Conservation (phyloP, 2,888 invertebrate species). For the Macrophya annulata region DNA sequence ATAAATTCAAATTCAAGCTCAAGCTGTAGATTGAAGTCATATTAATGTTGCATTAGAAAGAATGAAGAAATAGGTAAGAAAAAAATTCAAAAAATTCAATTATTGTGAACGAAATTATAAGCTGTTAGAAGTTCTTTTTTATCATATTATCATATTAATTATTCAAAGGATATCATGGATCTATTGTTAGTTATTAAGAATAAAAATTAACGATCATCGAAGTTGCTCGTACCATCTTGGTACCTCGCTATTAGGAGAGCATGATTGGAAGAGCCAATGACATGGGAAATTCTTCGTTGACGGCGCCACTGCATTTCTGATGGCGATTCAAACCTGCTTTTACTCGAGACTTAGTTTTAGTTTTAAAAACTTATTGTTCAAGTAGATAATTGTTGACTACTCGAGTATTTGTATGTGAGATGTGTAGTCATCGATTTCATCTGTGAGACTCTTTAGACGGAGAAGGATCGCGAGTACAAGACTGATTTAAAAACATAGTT, state of each 20-base stretch:
- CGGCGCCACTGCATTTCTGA: conserved; percentile 77
- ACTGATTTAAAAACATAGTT: conserved; percentile 13
- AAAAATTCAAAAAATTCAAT: background rate
- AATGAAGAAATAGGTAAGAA: background rate
- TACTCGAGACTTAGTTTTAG: conserved; percentile 6
- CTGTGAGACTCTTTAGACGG: background rate
- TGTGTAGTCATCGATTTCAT: background rate
- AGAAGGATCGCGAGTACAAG: background rate
- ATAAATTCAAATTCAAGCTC: conserved; percentile 26
- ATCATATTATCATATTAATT: background rate
- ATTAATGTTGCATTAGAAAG: background rate
- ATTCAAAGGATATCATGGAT: background rate
- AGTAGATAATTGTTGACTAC: conserved; percentile 2
- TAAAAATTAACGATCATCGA: conserved; percentile 12
- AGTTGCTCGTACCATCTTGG: conserved; percentile 76
- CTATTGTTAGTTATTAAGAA: conserved; percentile 24
- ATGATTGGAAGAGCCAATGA: conserved; percentile 77
- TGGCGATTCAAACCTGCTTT: conserved; percentile 9
- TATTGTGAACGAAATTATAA: background rate
- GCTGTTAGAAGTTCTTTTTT: background rate
- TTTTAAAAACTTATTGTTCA: conserved; percentile 20
- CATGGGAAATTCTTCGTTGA: conserved; percentile 75
- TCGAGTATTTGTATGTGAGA: background rate
- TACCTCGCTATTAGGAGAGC: conserved; percentile 77
- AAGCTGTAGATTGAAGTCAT: background rate